These are phyloP conservation scores for Leptinotarsa lineolata DNA, from an alignment of 1,140 invertebrate genomes.

Conservation along the genomic window DNA sequence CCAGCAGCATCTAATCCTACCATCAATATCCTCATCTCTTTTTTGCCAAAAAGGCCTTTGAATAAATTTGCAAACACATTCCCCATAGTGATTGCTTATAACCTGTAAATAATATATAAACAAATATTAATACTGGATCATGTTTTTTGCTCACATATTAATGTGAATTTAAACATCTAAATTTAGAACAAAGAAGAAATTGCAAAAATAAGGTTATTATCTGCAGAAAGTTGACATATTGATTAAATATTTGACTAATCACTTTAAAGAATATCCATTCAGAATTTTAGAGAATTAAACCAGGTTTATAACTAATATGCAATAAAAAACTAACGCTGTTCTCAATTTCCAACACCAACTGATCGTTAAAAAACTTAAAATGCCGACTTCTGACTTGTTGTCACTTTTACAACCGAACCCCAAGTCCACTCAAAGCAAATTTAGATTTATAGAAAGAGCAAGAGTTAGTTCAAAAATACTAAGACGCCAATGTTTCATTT, in stretches of 20 bases:
- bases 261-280: neutral
- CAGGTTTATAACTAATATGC: neutral
- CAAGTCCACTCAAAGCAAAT: slow-evolving; percentile 31
- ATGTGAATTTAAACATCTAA: slow-evolving; percentile 28
- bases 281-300: neutral
- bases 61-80: slow-evolving; percentile 86
- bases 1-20: slow-evolving; percentile 97
- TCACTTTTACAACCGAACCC: slow-evolving; percentile 46
- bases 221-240: slow-evolving; percentile 51
- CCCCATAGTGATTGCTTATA: slow-evolving; percentile 64
- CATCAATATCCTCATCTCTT: slow-evolving; percentile 99
- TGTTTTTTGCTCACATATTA: slow-evolving; percentile 1
- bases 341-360: neutral
- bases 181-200: slow-evolving; percentile 49
- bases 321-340: neutral
- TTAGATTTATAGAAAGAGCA: neutral
- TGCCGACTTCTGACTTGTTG: slow-evolving; percentile 46
- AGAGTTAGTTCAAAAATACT: neutral
- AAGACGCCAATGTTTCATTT: neutral
- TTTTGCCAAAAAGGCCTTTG: slow-evolving; percentile 97
- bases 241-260: slow-evolving; percentile 40
- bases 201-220: slow-evolving; percentile 49
- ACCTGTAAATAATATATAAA: slow-evolving; percentile 33
- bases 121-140: neutral
- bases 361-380: slow-evolving; percentile 30